Evolutionary conservation across 2,797 vertebrate genomes (phyloP), one percentile per base, ranked within the genome.

Genomic region (Carapus acus): DNA sequence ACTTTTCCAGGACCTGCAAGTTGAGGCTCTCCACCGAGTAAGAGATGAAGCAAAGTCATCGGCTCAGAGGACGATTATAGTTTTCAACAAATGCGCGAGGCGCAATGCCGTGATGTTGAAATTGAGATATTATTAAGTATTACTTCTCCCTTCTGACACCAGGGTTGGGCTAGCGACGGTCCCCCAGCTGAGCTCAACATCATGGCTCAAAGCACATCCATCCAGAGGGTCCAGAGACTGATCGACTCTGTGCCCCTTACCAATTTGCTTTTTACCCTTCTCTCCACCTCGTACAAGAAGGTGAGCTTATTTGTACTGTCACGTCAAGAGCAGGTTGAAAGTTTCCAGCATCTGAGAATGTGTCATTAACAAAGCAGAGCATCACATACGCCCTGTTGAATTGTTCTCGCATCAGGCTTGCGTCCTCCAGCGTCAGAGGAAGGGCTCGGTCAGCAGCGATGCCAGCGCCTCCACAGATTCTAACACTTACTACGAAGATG

Each of bases 401-500:
- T 27, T 33, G 31, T 7, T 4, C 15, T 49, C 65, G 42, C 33
- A 29, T 59, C 55, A 99, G 96, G 94, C 96, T 2, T 98, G 94
- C 73, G 93, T 98, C 58, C 84, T 99, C 58, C 96, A 99, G 66
- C 91, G 96, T 13, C 96, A 98, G 83, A 93, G 96, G 56, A 99
- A 99, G 44, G 95, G 96, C 38, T 99, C 96, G 7, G 88, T 99
- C 80, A 97, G 96, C 85, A 99, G 96, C 0, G 96, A 99, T 0
- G 94, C 93, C 73, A 99, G 95, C 0, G 95, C 96, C 69, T 99
- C 96, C 49, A 99, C 96, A 0, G 96, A 99, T 74, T 99, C 96
- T 6, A 98, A 99, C 83, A 99, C 96, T 17, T 99, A 97, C 84
- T 99, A 99, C 0, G 95, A 99, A 82, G 96, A 99, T 60, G 96